A percentile compares a stretch with the other conserved stretches of the same genome.
phyloP scores from a whole-genome alignment of 2,113 vertebrate genomes.

The Lophius piscatorius region DNA sequence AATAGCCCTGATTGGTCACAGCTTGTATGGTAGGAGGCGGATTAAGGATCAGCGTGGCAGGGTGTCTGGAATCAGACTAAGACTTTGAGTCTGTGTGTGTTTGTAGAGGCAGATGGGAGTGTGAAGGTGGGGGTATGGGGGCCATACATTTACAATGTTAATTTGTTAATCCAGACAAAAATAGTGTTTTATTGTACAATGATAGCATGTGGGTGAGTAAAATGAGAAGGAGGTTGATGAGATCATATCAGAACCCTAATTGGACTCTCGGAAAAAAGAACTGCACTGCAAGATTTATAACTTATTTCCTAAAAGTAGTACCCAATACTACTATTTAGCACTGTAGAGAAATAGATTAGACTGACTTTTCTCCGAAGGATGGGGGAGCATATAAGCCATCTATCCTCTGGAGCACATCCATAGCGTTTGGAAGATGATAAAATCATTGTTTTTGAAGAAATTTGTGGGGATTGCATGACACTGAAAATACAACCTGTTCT shows the following conservation, averaged over 20 bases:
- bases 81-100: conserved; percentile 1
- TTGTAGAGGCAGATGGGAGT: conserved; percentile 28
- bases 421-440: background rate
- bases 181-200: too few relatives aligned
- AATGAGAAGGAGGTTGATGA: background rate
- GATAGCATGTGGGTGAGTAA: too few relatives aligned
- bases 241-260: too few relatives aligned
- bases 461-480: background rate
- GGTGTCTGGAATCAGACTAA: conserved; percentile 62
- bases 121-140: background rate
- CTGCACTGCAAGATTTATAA: conserved; percentile 27
- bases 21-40: conserved; percentile 63
- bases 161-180: conserved; percentile 9
- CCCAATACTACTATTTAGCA: conserved; percentile 18
- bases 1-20: conserved; percentile 73
- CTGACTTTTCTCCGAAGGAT: background rate
- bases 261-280: conserved; percentile 1
- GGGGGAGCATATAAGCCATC: background rate
- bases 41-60: conserved; percentile 68
- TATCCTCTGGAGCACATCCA: background rate
- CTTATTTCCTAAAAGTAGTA: conserved; percentile 3
- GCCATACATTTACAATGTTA: conserved; percentile 5
- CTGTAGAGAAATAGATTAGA: conserved; percentile 17
- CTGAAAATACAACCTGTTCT: conserved; percentile 28
- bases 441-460: background rate